phyloP scores from a whole-genome alignment of 2,113 vertebrate genomes.

The Malurus elegans region DNA sequence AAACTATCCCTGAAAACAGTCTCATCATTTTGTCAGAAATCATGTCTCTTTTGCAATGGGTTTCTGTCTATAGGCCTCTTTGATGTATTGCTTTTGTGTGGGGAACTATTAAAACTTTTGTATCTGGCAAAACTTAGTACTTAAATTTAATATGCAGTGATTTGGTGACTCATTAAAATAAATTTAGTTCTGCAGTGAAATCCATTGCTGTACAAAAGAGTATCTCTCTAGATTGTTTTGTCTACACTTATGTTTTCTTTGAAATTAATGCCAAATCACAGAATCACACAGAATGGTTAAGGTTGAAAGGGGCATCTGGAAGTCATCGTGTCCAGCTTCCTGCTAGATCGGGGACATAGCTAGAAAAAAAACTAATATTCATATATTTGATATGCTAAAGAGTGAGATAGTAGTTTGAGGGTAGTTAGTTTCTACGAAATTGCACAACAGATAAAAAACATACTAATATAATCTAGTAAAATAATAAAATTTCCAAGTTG shows the following conservation, averaged over 20 bases:
- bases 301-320: not conserved
- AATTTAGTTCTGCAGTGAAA: not conserved
- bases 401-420: not conserved
- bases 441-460: not conserved
- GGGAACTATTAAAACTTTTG: not conserved
- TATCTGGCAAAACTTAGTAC: not conserved
- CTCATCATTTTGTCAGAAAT: not conserved
- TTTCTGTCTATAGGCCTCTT: not conserved
- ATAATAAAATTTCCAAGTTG: not conserved
- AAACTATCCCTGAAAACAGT: slow-evolving; percentile 1
- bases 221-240: not conserved
- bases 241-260: not conserved
- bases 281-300: not conserved
- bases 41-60: not conserved
- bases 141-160: not conserved
- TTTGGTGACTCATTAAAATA: not conserved
- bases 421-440: not conserved
- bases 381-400: not conserved
- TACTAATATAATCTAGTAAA: not conserved
- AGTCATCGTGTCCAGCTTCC: not conserved
- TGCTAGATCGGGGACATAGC: not conserved
- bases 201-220: not conserved
- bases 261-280: not conserved
- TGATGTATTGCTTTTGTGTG: not conserved
- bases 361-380: not conserved